A percentile compares a stretch with the other conserved stretches of the same genome.
Evolutionary conservation across 2,888 invertebrate genomes (phyloP).

Genomic region (Hyposoter dolosus): DNA sequence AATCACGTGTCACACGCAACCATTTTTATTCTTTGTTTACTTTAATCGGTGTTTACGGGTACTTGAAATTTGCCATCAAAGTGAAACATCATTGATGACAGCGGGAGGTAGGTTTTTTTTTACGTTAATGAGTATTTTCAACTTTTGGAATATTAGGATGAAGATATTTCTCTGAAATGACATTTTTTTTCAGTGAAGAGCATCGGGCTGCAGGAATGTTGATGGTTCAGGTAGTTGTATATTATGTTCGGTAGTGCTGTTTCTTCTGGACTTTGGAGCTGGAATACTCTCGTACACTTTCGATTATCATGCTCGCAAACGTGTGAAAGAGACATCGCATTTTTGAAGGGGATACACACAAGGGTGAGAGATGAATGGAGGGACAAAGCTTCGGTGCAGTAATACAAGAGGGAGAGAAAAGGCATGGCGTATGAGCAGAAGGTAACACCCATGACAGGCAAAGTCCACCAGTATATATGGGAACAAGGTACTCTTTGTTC

Average conservation of each 20-base stretch:
- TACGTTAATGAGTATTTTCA: no score
- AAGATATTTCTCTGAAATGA: no score
- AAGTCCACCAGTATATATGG: constrained; percentile 17
- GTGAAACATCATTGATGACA: not conserved
- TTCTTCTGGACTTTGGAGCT: constrained; percentile 4
- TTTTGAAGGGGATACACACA: not conserved
- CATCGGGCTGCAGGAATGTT: no score
- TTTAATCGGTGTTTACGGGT: not conserved
- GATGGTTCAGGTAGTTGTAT: not conserved
- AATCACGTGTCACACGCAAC: not conserved
- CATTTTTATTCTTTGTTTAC: not conserved
- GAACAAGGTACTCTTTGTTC: constrained; percentile 58
- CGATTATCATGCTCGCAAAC: constrained; percentile 48
- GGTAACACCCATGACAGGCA: constrained; percentile 22
- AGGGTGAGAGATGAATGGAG: constrained; percentile 42
- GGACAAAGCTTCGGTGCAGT: constrained; percentile 15
- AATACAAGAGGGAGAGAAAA: constrained; percentile 27
- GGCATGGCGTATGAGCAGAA: constrained; percentile 13
- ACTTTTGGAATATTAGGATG: no score
- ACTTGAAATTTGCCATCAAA: not conserved
- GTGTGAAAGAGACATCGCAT: constrained; percentile 36
- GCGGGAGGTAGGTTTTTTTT: no score
- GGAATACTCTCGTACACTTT: not conserved
- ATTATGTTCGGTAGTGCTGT: not conserved
- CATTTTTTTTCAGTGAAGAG: no score